Evolutionary conservation across 2,888 invertebrate species (phyloP), one percentile per base, ranked within the genome.

Genomic region (Mesorhabditis belari): DNA sequence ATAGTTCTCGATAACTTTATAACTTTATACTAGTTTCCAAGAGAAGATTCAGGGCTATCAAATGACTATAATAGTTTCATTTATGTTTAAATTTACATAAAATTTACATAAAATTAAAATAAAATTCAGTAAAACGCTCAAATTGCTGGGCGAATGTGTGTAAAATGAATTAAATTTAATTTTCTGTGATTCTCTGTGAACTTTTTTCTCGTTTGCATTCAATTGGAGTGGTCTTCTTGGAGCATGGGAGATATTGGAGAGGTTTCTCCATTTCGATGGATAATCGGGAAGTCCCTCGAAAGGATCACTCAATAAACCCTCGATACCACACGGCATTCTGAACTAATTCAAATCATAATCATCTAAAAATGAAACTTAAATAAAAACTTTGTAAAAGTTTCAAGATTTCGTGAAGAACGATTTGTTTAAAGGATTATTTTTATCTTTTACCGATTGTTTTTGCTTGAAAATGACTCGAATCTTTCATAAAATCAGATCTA

Each of bases 201-300:
- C 76, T 57, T 65, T 72, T 50, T 75, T 79, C 62, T 78, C 78
- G 0, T 66, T 62, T 5, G 44, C 55, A 21, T 58, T 71, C 53
- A 79, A 60, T 9, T 70, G 67, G 21, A 70, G 61, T 12, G 72
- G 69, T 28, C 79, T 54, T 26, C 68, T 71, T 5, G 79, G 79
- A 5, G 78, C 79, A 53, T 76, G 77, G 1, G 77, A 64, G n/a
- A 72, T 66, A 26, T 66, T 52, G 19, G 54, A 58, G n/a, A 55
- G 26, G 12, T 35, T 9, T 4, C 71, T 61, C 24, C 67, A 67
- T 49, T 69, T 64, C 21, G 52, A 60, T 2, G 77, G 75, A 60
- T 64, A 69, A 5, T 66, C 65, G 17, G 61, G 55, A 4, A 77
- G 66, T 17, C 72, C 72, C 2, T 65, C 29, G 61, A 77, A 77